phyloP scores from a whole-genome alignment of 1,140 invertebrate species.

The Latrodectus geometricus region DNA sequence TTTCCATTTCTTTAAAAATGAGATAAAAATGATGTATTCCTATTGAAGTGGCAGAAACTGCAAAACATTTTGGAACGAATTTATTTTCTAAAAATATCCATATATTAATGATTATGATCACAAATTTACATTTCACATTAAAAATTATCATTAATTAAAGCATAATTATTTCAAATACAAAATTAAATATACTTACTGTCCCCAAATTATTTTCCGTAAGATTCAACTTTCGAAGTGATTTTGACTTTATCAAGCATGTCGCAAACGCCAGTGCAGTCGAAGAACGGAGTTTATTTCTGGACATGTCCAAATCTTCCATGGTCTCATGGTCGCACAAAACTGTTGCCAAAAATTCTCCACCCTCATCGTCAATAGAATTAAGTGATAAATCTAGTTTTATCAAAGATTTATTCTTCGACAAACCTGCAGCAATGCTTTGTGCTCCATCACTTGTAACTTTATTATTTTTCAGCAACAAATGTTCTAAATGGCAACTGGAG shows the following conservation, averaged over 20 bases:
- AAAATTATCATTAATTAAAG: too few relatives aligned
- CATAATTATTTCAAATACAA: neutral
- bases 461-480: constrained; percentile 14
- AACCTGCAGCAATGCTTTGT: constrained; percentile 1
- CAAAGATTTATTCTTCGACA: constrained; percentile 4
- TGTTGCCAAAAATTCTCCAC: constrained; percentile 14
- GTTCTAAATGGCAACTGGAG: constrained; percentile 8
- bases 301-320: constrained; percentile 23
- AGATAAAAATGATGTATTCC: too few relatives aligned
- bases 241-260: neutral
- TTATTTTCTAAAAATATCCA: too few relatives aligned
- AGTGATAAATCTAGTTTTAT: constrained; percentile 23
- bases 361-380: constrained; percentile 28
- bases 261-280: neutral
- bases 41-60: too few relatives aligned
- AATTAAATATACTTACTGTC: constrained; percentile 6
- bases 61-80: too few relatives aligned
- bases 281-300: constrained; percentile 16
- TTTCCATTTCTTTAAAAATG: too few relatives aligned
- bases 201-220: constrained; percentile 9
- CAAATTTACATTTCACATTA: too few relatives aligned
- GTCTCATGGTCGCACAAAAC: neutral
- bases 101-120: too few relatives aligned
- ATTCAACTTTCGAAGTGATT: neutral
- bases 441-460: constrained; percentile 5